Conservation (phyloP, 2,888 invertebrate species). For the Darwinula stevensoni region DNA sequence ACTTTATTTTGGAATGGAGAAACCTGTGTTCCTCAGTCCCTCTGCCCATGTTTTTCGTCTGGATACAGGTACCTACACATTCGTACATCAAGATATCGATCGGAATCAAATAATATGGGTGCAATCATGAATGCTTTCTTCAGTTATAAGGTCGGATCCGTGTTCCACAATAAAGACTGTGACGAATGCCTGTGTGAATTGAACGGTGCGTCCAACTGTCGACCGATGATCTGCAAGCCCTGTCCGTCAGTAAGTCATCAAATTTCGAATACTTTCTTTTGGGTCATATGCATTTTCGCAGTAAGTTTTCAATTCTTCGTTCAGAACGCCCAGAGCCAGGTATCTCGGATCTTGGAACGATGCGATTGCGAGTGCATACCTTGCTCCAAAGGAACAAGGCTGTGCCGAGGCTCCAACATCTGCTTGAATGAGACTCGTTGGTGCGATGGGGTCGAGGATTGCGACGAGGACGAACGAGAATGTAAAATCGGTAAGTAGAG, state of each 20-base stretch:
- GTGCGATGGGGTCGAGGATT: constrained; percentile 54
- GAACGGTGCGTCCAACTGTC: constrained; percentile 37
- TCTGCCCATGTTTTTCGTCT: too few species aligned
- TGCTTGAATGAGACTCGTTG: constrained; percentile 36
- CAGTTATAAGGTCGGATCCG: constrained; percentile 38
- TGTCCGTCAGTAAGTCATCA: too few species aligned
- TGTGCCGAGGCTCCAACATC: constrained; percentile 40
- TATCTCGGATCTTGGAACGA: constrained; percentile 11
- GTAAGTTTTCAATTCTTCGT: not conserved
- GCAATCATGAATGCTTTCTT: too few species aligned
- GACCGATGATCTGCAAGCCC: constrained; percentile 28
- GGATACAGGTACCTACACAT: too few species aligned
- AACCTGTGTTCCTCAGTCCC: too few species aligned
- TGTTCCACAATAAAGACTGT: constrained; percentile 38
- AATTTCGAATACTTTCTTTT: too few species aligned
- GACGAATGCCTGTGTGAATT: constrained; percentile 46
- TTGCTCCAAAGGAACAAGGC: constrained; percentile 29
- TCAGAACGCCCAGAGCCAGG: not conserved
- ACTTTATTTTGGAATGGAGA: too few species aligned
- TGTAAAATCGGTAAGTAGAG: too few species aligned
- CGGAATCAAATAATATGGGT: too few species aligned
- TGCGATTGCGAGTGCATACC: constrained; percentile 43
- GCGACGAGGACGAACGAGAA: constrained; percentile 45
- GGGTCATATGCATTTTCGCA: too few species aligned
- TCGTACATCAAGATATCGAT: too few species aligned